Percentiles rank a stretch among this genome's conserved stretches.
phyloP scores from a whole-genome alignment of 2,113 vertebrate species.

The Limnothrissa miodon region DNA sequence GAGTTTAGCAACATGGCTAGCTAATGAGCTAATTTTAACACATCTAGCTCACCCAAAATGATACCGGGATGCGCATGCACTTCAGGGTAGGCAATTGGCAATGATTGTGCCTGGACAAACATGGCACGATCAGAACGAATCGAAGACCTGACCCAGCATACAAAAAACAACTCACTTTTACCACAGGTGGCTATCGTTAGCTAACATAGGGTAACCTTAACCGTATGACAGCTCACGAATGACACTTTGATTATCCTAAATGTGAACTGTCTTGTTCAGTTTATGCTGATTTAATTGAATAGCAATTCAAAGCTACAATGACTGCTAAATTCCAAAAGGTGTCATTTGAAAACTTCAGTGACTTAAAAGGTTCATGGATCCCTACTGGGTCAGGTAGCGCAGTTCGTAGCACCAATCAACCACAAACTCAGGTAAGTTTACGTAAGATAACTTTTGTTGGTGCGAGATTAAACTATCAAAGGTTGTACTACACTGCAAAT shows the following conservation, averaged over 20 bases:
- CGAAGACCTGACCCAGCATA: background rate
- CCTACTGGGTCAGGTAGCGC: background rate
- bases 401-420: background rate
- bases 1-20: conserved; percentile 15
- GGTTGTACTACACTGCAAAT: background rate
- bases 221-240: background rate
- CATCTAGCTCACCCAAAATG: background rate
- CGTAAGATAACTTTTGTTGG: background rate
- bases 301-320: background rate
- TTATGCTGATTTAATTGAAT: background rate
- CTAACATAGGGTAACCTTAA: background rate
- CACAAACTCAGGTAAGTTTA: background rate
- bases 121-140: background rate
- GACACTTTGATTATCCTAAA: background rate
- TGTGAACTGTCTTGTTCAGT: background rate
- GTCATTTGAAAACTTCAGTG: background rate
- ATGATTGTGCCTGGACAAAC: background rate
- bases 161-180: background rate
- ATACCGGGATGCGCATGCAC: background rate
- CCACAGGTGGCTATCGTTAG: background rate
- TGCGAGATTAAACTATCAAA: no score
- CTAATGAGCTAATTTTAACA: background rate
- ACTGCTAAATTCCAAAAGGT: background rate
- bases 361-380: background rate
- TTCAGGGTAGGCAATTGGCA: background rate